Percentiles rank a stretch among this genome's conserved stretches.
These are phyloP conservation scores for Rhamphomyia laevipes DNA, from an alignment of 2,888 invertebrate species.

Conservation along the genomic window DNA sequence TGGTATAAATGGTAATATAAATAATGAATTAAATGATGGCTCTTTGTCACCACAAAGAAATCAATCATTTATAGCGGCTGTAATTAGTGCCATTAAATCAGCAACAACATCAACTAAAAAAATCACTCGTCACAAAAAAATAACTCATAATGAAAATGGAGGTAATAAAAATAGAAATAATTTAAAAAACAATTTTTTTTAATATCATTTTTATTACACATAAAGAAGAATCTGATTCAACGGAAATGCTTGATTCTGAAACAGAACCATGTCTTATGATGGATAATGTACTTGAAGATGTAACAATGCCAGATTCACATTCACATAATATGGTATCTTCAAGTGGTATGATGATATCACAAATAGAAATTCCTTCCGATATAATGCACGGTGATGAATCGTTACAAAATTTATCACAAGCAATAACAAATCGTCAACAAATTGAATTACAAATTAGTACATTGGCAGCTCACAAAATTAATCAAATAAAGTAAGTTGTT, in stretches of 20 bases:
- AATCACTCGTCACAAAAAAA: conserved; percentile 8
- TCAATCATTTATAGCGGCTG: conserved; percentile 57
- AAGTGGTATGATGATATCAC: conserved; percentile 41
- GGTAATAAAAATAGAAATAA: conserved; percentile 18
- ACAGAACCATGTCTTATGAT: conserved; percentile 74
- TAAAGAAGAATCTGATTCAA: conserved; percentile 57
- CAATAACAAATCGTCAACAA: conserved; percentile 60
- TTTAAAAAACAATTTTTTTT: neutral
- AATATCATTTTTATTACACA: neutral
- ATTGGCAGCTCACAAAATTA: conserved; percentile 35
- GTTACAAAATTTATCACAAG: conserved; percentile 64
- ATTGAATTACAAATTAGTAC: conserved; percentile 42
- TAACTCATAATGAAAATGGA: conserved; percentile 22
- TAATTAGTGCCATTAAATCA: conserved; percentile 58
- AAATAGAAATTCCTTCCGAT: conserved; percentile 38
- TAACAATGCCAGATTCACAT: conserved; percentile 50
- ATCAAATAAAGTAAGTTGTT: conserved; percentile 35
- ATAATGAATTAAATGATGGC: conserved; percentile 28
- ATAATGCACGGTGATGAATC: conserved; percentile 46
- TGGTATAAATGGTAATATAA: conserved; percentile 12
- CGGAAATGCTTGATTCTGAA: conserved; percentile 69
- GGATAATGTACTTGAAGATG: conserved; percentile 61
- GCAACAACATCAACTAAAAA: conserved; percentile 33
- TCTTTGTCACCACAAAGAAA: conserved; percentile 50
- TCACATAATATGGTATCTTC: conserved; percentile 57